These are phyloP conservation scores for Python bivittatus DNA, from an alignment of 2,113 vertebrate species.

Conservation along the genomic window DNA sequence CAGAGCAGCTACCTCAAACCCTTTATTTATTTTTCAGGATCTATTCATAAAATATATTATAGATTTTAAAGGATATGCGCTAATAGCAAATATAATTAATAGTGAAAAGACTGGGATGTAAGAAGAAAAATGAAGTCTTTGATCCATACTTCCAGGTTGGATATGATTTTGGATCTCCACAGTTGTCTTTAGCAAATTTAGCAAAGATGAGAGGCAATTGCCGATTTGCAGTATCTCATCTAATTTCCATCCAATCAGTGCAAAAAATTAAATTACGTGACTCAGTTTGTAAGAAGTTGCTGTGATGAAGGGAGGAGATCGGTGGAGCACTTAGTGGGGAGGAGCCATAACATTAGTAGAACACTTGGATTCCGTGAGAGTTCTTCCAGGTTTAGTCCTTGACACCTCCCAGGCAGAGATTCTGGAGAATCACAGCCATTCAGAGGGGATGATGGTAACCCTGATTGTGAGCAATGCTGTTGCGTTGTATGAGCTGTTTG, in stretches of 20 bases:
- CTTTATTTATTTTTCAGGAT: background rate
- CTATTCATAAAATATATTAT: background rate
- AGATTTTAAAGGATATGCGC: background rate
- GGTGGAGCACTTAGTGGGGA: background rate
- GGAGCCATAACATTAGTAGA: background rate
- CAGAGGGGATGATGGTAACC: background rate
- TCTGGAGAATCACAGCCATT: background rate
- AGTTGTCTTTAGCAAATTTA: background rate
- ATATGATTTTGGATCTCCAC: background rate
- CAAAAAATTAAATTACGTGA: background rate
- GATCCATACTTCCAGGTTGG: background rate
- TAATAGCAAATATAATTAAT: background rate
- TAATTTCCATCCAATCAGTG: background rate
- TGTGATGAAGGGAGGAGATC: background rate
- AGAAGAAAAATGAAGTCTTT: background rate
- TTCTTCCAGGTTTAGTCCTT: background rate
- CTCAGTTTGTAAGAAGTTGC: background rate
- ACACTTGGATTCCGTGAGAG: background rate
- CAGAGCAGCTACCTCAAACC: background rate
- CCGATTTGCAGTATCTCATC: background rate
- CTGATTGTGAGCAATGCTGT: background rate
- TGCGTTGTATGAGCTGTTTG: background rate
- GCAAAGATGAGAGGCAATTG: background rate
- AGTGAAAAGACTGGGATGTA: background rate
- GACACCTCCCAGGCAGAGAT: background rate